Evolutionary conservation across 2,888 invertebrate species (phyloP), one percentile per base, ranked within the genome.

Genomic region (Cheilosia impressa): DNA sequence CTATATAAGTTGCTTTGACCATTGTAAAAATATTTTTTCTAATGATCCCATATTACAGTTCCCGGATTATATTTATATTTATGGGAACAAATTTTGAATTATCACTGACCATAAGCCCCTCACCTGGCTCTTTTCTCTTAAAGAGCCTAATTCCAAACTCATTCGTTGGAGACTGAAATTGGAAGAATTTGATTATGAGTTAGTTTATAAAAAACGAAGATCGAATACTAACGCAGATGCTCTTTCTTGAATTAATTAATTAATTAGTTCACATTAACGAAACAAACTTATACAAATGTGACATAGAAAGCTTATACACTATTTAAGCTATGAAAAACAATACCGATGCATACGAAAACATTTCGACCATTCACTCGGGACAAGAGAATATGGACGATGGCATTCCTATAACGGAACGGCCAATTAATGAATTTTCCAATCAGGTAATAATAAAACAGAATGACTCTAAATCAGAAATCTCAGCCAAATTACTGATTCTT

Each of bases 61-160:
- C 19, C 71, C 38, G 1, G 50, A n/a, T n/a, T n/a, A n/a, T n/a
- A n/a, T 6, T 31, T 31, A 31, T 31, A 6, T 31, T 1, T 31
- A 31, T 6, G 31, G 6, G 1, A 31, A 6, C 5, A 31, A 31
- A 31, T 31, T 31, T 31, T 6, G 6, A 31, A 31, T 31, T 31
- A 41, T 41, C 15, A 41, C 41, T 15, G 41, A 41, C 4, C 15
- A 10, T n/a, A n/a, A n/a, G n/a, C n/a, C n/a, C n/a, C n/a, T n/a
- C n/a, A n/a, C n/a, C n/a, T n/a, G n/a, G n/a, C n/a, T 90, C 9
- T 50, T 50, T 45, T 45, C 45, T 15, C 17, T 75, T 1, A 68
- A 45, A 5, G 88, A 87, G 17, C 75, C 9, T 55, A 84, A 80
- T 31, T 45, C 62, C 2, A 77, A 87, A 55, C 2, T 82, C 0